Percentiles rank a stretch among this genome's conserved stretches.
phyloP scores from a whole-genome alignment of 2,113 vertebrate species.

The cattle (Bos taurus) region DNA sequence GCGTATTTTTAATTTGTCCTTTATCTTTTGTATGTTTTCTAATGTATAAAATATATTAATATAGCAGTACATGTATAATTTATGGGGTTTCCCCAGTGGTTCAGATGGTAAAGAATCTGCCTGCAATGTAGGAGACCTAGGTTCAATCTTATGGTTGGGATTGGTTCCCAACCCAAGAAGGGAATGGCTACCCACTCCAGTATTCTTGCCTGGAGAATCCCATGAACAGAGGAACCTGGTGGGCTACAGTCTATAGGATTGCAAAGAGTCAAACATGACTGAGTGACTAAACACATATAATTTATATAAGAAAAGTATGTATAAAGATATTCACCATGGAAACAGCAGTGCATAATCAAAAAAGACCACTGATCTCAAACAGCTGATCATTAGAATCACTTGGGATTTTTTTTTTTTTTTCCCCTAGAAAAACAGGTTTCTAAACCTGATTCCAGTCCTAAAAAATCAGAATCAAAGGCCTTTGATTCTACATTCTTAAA shows the following conservation, averaged over 20 bases:
- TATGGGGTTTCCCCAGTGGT: background rate
- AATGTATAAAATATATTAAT: background rate
- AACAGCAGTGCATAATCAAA: background rate
- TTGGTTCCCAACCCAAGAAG: background rate
- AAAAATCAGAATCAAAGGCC: background rate
- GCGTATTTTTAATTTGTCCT: background rate
- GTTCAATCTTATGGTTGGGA: background rate
- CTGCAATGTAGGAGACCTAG: background rate
- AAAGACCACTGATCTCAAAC: background rate
- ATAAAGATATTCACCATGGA: background rate
- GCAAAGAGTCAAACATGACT: background rate
- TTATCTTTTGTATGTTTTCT: background rate
- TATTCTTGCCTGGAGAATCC: background rate
- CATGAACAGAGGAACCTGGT: background rate
- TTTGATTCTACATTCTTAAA: background rate
- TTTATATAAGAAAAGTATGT: background rate
- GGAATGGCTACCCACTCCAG: background rate
- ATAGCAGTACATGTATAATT: background rate
- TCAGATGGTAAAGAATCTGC: background rate
- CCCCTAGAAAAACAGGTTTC: background rate
- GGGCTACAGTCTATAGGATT: background rate
- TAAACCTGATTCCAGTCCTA: background rate
- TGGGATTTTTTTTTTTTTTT: background rate
- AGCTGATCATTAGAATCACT: background rate
- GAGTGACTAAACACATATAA: background rate